Conservation (phyloP, 2,113 vertebrate species). For the Edolisoma coerulescens region DNA sequence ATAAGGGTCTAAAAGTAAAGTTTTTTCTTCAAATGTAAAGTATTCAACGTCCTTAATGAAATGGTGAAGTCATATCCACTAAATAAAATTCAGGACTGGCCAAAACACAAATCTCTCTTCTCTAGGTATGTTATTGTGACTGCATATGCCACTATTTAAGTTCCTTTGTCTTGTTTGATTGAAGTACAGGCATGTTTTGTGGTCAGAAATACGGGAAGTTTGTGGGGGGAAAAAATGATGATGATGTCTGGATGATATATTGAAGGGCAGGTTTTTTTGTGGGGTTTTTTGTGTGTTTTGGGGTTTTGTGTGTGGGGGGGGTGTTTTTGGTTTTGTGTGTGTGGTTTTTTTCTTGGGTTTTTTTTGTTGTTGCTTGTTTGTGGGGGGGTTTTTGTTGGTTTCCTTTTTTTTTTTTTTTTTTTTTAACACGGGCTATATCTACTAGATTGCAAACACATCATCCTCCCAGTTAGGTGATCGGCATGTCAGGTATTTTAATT, state of each 20-base stretch:
- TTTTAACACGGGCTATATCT: not conserved
- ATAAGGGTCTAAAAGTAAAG: not conserved
- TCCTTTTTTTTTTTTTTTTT: too few species aligned
- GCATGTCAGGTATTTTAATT: not conserved
- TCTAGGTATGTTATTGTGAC: not conserved
- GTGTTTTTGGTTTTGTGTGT: not conserved
- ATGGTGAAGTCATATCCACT: not conserved
- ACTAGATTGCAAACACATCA: not conserved
- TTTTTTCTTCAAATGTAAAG: not conserved
- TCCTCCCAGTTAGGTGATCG: not conserved
- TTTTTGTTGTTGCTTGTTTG: too few species aligned
- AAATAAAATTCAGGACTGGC: not conserved
- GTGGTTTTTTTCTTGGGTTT: not conserved
- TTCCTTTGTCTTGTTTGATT: not conserved
- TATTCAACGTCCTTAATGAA: not conserved
- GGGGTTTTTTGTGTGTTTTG: fast-evolving
- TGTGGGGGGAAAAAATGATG: fast-evolving
- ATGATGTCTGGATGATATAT: not conserved
- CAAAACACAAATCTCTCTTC: not conserved
- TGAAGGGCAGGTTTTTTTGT: not conserved
- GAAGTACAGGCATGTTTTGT: not conserved
- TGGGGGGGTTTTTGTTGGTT: too few species aligned
- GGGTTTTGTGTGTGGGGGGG: not conserved
- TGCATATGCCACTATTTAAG: not conserved
- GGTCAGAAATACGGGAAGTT: not conserved